A percentile compares a stretch with the other conserved stretches of the same genome.
phyloP scores from a whole-genome alignment of 2,888 invertebrate genomes.

The Alitta virens region DNA sequence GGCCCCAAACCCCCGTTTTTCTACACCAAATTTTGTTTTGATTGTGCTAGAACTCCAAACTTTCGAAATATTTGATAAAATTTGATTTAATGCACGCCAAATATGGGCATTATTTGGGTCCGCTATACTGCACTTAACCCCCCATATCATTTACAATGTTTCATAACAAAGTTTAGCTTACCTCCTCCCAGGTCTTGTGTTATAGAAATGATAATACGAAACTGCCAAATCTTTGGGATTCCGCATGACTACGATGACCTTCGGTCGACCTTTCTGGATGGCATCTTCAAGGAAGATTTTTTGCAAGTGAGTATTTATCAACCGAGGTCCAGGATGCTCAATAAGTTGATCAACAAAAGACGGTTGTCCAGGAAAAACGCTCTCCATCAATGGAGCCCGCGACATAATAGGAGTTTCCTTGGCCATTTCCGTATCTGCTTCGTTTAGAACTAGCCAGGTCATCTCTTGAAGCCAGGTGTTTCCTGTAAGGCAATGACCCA shows the following conservation, averaged over 20 bases:
- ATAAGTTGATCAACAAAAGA: neutral
- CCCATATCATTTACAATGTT: no score
- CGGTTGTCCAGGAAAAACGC: neutral
- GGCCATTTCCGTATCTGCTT: conserved; percentile 17
- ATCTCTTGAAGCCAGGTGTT: conserved; percentile 26
- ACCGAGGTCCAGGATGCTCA: neutral
- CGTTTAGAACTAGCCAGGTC: conserved; percentile 18
- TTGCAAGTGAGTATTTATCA: conserved; percentile 8
- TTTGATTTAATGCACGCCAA: no score
- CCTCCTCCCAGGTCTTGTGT: neutral
- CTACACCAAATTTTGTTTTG: no score
- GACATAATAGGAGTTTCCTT: neutral
- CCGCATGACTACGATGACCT: conserved; percentile 6
- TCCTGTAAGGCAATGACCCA: conserved; percentile 6
- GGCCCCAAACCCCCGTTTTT: no score
- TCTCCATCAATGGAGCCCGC: neutral
- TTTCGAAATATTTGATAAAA: no score
- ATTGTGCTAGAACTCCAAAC: no score
- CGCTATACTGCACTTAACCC: no score
- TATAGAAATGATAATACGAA: conserved; percentile 3
- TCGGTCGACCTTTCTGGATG: neutral
- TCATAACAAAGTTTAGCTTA: no score
- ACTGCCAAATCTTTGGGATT: conserved; percentile 5
- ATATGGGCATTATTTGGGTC: no score
- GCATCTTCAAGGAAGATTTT: neutral